Evolutionary conservation across 2,888 invertebrate species (phyloP), one percentile per base, ranked within the genome.

Genomic region (Athalia cordata): DNA sequence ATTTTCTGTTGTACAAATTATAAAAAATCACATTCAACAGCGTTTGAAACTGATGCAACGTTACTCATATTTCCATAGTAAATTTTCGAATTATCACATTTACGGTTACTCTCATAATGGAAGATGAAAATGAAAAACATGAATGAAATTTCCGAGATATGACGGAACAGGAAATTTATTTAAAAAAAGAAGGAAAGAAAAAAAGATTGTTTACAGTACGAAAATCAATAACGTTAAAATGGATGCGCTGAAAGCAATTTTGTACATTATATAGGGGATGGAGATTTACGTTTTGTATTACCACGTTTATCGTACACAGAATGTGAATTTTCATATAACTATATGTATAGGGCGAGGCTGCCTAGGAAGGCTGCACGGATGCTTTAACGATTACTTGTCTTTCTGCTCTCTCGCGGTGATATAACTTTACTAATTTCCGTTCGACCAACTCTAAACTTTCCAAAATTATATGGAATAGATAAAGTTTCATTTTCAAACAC

Each of bases 361-460:
- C 29, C 29, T 29, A 29, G 66, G 13, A 66, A 66, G 15, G 49
- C 29, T 29, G 29, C 15, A 50, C 49, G 15, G 7, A 66, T 45
- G 15, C 49, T 15, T 66, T 66, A 66, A 49, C 49, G 49, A 66
- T 49, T 66, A 5, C 15, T 29, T 66, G 66, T 66, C 66, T 8
- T 49, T 50, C 49, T 66, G 15, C 15, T 6, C 29, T 29, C 29
- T 29, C 29, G 29, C 13, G 13, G 15, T 9, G 50, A 13, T 66
- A 29, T 29, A 49, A 50, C n/a, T 66, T 66, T 8, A 4, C 4
- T 66, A 15, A 66, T 66, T 13, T 66, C 50, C 50, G 66, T 15
- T 66, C 50, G 13, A 50, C 9, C 15, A 50, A 50, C 50, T 7
- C 13, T 15, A 66, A 50, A 50, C 50, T 66, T 66, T 50, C 15